Percentiles rank a stretch among this genome's conserved stretches.
phyloP scores from a whole-genome alignment of 2,113 vertebrate species.

The Chionis minor region DNA sequence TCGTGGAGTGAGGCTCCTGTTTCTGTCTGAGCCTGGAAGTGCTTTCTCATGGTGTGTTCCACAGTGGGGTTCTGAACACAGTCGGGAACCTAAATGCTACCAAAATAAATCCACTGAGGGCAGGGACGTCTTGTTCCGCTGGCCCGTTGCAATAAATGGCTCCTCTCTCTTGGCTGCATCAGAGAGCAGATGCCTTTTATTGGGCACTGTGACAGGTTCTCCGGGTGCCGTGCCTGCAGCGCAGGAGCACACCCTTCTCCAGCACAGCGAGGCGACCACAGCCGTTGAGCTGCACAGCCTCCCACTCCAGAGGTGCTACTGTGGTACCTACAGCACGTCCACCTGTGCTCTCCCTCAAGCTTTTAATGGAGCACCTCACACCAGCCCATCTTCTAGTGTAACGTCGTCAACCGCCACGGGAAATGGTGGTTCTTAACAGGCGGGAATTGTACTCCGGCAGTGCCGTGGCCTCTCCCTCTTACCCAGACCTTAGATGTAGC shows the following conservation, averaged over 20 bases:
- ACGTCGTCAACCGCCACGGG: accelerated
- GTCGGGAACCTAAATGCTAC: not conserved
- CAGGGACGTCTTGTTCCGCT: not conserved
- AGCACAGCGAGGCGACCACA: accelerated
- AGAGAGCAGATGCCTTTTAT: not conserved
- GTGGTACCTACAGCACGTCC: not conserved
- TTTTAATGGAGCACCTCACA: not conserved
- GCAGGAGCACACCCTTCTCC: not conserved
- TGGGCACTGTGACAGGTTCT: not conserved
- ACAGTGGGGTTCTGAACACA: not conserved
- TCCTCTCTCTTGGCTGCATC: not conserved
- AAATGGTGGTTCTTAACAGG: accelerated
- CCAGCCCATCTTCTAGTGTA: not conserved
- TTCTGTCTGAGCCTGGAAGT: not conserved
- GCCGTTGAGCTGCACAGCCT: not conserved
- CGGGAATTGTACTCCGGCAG: not conserved
- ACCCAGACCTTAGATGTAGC: not conserved
- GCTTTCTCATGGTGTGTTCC: not conserved
- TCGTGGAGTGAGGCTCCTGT: not conserved
- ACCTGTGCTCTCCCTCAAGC: not conserved
- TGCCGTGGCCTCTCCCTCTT: not conserved
- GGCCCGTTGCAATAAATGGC: not conserved
- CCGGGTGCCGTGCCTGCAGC: not conserved
- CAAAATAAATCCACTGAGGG: not conserved
- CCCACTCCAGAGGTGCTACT: not conserved